Evolutionary conservation across 2,113 vertebrate species (phyloP), one percentile per base, ranked within the genome.

Genomic region (Serilophus lunatus): DNA sequence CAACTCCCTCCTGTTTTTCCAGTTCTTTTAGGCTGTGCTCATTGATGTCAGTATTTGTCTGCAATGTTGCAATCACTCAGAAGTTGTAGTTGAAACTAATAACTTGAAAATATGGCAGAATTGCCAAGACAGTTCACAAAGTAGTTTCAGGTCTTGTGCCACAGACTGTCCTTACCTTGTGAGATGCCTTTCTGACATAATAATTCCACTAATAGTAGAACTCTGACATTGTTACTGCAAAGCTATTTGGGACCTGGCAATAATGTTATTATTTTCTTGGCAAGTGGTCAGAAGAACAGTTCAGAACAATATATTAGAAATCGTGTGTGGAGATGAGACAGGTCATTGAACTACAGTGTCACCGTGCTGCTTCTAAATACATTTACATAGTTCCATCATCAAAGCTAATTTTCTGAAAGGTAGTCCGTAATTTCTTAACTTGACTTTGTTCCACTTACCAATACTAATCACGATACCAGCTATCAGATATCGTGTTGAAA

Each of bases 201-300:
- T 88, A 94, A 95, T 96, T 94, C 63, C 35, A 61, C 36, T 93
- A 76, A 79, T 14, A 82, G 70, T 65, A 90, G 60, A 75, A 35
- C n/a, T 68, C 23, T 71, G 88, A 87, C 51, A 87, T 77, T 82
- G 64, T 60, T 92, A 77, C 72, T 88, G 63, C 54, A 28, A 33
- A 51, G 26, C 60, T 35, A 63, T 95, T 94, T 97, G 75, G 79
- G 40, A 59, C 18, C 65, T 77, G 85, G 66, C 8, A 20, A 92
- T 47, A 61, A 70, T 25, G 81, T 33, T 20, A 63, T 92, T 91
- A 80, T 97, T 92, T 88, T 83, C 69, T 82, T 69, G 56, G 59
- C 71, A 95, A 93, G 42, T 56, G 31, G 56, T 86, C 86, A 96
- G 64, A 87, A 87, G 61, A 93, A 79, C 36, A 93, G 31, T 71